A percentile compares a stretch with the other conserved stretches of the same genome.
Evolutionary conservation across 2,797 vertebrate species (phyloP).

Genomic region (Pteropus rufus): DNA sequence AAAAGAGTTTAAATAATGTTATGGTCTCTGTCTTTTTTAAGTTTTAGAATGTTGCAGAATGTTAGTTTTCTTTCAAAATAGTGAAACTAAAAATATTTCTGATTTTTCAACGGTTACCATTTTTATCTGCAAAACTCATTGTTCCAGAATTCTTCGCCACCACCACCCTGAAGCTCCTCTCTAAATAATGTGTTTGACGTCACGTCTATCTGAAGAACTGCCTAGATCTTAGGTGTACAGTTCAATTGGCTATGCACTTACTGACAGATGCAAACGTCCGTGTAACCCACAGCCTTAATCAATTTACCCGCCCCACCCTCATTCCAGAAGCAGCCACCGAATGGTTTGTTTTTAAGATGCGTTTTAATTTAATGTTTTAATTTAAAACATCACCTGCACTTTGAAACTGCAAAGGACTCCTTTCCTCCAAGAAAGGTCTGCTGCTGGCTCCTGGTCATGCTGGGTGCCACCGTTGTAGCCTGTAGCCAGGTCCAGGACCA

Average conservation of each 20-base stretch:
- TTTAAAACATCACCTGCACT: neutral
- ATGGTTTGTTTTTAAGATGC: neutral
- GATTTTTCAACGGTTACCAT: neutral
- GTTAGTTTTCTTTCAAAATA: neutral
- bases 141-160: neutral
- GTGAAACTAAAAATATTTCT: neutral
- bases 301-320: neutral
- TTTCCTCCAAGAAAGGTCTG: neutral
- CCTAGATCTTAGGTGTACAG: neutral
- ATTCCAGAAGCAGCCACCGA: neutral
- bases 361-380: neutral
- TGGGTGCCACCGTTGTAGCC: fast-evolving
- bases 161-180: neutral
- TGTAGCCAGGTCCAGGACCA: neutral
- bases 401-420: neutral
- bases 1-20: neutral
- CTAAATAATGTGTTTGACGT: neutral
- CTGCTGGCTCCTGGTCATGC: neutral
- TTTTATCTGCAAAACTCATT: neutral
- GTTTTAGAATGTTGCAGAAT: neutral
- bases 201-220: neutral
- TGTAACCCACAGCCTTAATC: neutral
- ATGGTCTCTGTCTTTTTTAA: neutral
- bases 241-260: neutral
- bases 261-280: neutral